Base-by-base conservation (phyloP, 2,113 vertebrate species). In the Cisticola juncidis region DNA sequence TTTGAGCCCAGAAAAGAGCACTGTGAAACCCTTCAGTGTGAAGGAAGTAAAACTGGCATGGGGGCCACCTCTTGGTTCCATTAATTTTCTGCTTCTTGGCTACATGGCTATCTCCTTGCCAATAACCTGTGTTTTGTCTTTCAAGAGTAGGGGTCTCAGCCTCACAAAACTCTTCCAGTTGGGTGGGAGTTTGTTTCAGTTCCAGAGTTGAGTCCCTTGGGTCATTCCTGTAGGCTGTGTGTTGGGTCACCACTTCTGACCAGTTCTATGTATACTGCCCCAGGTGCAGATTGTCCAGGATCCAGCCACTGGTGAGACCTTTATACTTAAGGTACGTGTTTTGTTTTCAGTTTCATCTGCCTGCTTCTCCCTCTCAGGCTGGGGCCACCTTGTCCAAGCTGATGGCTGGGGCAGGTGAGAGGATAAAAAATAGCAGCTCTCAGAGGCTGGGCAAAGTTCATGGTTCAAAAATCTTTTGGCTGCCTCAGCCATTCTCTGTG, bases 281-380 rank as follows among this genome's bases (percentile, higher is more conserved):
- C 96, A 99, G 99, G 99, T 99, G 91, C 98, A 99, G 96, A 95
- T 99, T 26, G 98, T 99, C 79, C 98, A 99, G 96, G 99, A 99
- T 89, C 98, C 98, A 23, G 97, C 98, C 83, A 98, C 98, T 38
- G 99, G 98, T 86, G 98, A 98, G 85, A 99, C 97, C 17, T 99
- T 99, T 97, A 97, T 99, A 68, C 98, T 99, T 26, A 99, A 99
- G 99, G 99, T 99, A 97, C 79, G 98, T 97, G 71, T 53, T 61
- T 9, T 97, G 71, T 53, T 61, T 9, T 36, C 51, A 58, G 25
- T 53, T 91, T 66, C 29, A 35, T 79, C 71, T 77, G 11, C 62
- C 36, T 87, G 35, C 35, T 51, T 73, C 73, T 81, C 12, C 47
- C 35, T 53, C n/a, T 61, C 42, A 17, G 54, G 28, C 42, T 33